phyloP scores from a whole-genome alignment of 2,113 vertebrate genomes.

The Struthio camelus region DNA sequence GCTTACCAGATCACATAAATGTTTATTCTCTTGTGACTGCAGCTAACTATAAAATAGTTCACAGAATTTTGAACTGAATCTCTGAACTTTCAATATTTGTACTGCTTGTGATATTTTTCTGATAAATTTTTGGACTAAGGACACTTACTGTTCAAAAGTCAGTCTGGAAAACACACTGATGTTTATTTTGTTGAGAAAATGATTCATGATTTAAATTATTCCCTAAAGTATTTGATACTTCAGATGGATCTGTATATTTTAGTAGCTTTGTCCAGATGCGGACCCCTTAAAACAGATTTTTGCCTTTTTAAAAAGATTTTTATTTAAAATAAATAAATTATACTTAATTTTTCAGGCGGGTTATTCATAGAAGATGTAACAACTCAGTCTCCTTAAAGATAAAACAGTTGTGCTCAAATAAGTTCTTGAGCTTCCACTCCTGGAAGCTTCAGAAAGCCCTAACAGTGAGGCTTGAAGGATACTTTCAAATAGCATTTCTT shows the following conservation, averaged over 20 bases:
- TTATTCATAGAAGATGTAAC: background rate
- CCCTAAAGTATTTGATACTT: background rate
- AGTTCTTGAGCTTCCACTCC: background rate
- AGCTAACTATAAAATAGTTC: no score
- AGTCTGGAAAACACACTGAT: background rate
- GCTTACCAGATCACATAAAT: background rate
- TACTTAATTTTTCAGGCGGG: background rate
- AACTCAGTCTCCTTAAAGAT: background rate
- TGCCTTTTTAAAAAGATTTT: background rate
- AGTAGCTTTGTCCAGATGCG: background rate
- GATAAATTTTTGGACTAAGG: background rate
- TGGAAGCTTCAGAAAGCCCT: background rate
- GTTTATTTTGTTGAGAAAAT: background rate
- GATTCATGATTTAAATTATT: background rate
- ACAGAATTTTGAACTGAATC: background rate
- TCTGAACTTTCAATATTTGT: background rate
- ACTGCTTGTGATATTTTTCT: background rate
- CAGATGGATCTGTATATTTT: background rate
- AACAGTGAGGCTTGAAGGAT: background rate
- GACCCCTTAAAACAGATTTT: no score
- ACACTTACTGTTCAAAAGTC: background rate
- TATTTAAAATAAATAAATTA: background rate
- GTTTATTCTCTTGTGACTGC: background rate
- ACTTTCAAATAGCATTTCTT: background rate
- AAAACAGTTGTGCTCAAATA: background rate